phyloP scores from a whole-genome alignment of 1,140 invertebrate genomes.

The Heliconius hewitsoni region DNA sequence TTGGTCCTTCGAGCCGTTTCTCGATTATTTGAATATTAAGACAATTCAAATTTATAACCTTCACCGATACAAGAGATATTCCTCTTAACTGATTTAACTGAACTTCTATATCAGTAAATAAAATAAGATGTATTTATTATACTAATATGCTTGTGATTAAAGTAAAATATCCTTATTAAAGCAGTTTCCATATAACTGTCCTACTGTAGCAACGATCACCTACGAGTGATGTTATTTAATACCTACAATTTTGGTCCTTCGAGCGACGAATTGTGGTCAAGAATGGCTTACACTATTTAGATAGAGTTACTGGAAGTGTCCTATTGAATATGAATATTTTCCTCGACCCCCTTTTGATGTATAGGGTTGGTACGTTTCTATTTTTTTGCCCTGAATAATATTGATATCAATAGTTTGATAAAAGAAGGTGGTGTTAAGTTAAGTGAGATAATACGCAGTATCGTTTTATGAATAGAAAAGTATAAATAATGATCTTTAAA shows the following conservation, averaged over 20 bases:
- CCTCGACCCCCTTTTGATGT: slow-evolving; percentile 46
- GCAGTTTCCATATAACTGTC: slow-evolving; percentile 33
- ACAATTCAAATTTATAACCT: no score
- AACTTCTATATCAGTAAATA: no score
- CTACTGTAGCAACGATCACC: slow-evolving; percentile 43
- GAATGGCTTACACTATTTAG: slow-evolving; percentile 20
- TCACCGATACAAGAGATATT: no score
- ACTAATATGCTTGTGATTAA: background rate
- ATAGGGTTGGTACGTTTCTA: slow-evolving; percentile 49
- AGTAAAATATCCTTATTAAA: background rate
- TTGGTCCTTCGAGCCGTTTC: no score
- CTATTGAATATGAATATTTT: slow-evolving; percentile 53
- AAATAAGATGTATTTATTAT: background rate
- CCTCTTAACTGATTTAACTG: no score
- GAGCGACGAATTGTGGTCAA: slow-evolving; percentile 27
- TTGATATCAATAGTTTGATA: no score
- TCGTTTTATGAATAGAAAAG: no score
- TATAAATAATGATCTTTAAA: no score
- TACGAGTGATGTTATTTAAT: slow-evolving; percentile 45
- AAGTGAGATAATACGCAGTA: no score
- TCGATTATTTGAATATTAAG: no score
- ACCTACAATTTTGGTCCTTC: slow-evolving; percentile 35
- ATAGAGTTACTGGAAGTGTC: slow-evolving; percentile 42
- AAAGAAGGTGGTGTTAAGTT: no score
- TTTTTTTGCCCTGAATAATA: background rate